phyloP scores from a whole-genome alignment of 2,888 invertebrate species.

The Drosophila lacicola region DNA sequence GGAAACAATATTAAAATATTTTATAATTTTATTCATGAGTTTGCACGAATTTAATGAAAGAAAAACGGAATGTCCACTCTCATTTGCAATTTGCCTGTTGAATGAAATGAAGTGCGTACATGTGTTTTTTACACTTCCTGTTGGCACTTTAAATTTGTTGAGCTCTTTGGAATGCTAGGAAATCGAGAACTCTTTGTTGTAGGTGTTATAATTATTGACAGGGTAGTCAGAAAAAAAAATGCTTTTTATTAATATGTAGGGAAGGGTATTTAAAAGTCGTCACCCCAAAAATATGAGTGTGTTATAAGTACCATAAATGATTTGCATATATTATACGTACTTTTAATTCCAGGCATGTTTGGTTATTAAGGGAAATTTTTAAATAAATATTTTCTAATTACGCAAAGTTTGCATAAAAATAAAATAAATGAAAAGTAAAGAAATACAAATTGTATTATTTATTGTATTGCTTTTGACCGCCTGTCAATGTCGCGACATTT shows the following conservation, averaged over 20 bases:
- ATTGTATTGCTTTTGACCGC: background rate
- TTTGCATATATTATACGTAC: conserved; percentile 39
- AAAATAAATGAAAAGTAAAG: conserved; percentile 5
- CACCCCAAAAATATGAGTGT: accelerated
- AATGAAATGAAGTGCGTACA: conserved; percentile 23
- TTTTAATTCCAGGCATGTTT: conserved; percentile 19
- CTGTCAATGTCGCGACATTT: conserved; percentile 12
- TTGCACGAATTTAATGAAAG: conserved; percentile 36
- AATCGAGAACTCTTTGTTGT: background rate
- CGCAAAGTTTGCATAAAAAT: conserved; percentile 15
- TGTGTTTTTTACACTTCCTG: background rate
- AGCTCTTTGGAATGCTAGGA: background rate
- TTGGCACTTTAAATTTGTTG: background rate
- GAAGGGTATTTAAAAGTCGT: conserved; percentile 14
- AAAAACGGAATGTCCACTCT: conserved; percentile 34
- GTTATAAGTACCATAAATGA: conserved; percentile 3
- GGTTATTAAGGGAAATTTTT: conserved; percentile 19
- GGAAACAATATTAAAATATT: conserved; percentile 20
- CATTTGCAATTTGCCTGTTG: conserved; percentile 10
- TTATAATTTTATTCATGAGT: conserved; percentile 60
- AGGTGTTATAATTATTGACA: too few relatives aligned
- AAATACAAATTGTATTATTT: conserved; percentile 20
- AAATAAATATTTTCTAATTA: conserved; percentile 11
- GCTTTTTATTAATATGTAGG: too few relatives aligned
- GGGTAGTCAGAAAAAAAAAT: too few relatives aligned